Conservation (phyloP, 2,888 invertebrate genomes). For the Scaptomyza tumidula region DNA sequence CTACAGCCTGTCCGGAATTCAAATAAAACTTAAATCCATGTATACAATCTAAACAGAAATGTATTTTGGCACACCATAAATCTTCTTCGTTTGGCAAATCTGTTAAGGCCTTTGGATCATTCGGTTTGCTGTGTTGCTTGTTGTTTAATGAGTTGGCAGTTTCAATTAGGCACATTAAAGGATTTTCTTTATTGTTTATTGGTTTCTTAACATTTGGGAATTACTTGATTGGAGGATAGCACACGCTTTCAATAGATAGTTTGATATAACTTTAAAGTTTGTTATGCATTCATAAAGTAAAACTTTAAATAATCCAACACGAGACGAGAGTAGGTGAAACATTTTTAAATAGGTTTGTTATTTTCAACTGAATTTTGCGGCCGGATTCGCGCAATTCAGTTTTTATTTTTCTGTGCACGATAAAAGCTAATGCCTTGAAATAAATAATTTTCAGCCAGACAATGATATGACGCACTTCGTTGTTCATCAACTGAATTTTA, state of each 20-base stretch:
- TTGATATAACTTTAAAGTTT: neutral
- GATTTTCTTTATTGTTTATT: slow-evolving; percentile 47
- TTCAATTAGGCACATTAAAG: slow-evolving; percentile 78
- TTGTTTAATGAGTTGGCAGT: slow-evolving; percentile 59
- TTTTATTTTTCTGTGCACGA: neutral
- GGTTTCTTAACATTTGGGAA: neutral
- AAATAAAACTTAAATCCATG: slow-evolving; percentile 61
- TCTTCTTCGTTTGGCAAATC: slow-evolving; percentile 64
- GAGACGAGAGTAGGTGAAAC: too few relatives aligned
- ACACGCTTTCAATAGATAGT: neutral
- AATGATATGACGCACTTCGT: slow-evolving; percentile 52
- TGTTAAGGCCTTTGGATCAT: slow-evolving; percentile 34
- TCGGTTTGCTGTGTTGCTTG: slow-evolving; percentile 2
- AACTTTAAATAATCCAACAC: neutral
- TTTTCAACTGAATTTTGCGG: neutral
- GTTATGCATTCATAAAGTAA: neutral
- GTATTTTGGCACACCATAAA: slow-evolving; percentile 74
- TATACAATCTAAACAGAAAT: slow-evolving; percentile 57
- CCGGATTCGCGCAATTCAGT: neutral
- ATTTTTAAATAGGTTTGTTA: neutral
- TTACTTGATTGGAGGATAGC: neutral
- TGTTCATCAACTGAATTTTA: slow-evolving; percentile 14
- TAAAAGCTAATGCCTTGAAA: slow-evolving; percentile 31
- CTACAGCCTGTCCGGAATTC: slow-evolving; percentile 39
- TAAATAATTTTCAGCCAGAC: slow-evolving; percentile 49